Percentiles rank a stretch among this genome's conserved stretches.
Conservation (phyloP, 2,113 vertebrate genomes). For the Chiloscyllium plagiosum region DNA sequence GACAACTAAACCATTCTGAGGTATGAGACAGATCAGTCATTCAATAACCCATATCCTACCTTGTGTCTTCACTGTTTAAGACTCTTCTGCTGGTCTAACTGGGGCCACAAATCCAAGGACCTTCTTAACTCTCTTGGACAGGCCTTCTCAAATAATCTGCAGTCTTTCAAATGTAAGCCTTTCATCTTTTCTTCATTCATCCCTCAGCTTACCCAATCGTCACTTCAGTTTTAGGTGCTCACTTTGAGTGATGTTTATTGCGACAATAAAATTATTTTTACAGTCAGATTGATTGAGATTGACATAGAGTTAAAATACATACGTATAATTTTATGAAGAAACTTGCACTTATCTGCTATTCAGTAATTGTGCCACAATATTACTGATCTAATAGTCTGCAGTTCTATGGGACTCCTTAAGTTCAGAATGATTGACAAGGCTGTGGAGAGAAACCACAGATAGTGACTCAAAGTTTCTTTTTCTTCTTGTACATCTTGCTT, state of each 20-base stretch:
- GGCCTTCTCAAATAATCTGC: not conserved
- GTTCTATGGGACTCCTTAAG: not conserved
- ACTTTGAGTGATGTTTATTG: not conserved
- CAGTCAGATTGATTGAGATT: not conserved
- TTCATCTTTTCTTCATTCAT: not conserved
- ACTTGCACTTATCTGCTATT: not conserved
- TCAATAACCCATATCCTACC: not conserved
- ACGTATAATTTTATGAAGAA: not conserved
- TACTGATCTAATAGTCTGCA: not conserved
- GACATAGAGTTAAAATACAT: not conserved
- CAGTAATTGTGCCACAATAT: not conserved
- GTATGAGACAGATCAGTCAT: not conserved
- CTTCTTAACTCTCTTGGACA: not conserved
- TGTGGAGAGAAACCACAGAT: not conserved
- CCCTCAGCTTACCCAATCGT: not conserved
- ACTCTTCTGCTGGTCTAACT: not conserved
- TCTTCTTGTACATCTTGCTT: not conserved
- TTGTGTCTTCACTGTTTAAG: not conserved
- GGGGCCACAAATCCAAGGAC: not conserved
- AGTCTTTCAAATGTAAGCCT: not conserved
- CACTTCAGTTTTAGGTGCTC: not conserved
- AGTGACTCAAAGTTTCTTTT: not conserved
- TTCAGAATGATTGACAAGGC: not conserved
- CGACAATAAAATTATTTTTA: not conserved
- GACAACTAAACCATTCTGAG: not conserved